These are phyloP conservation scores for Zaprionus capensis DNA, from an alignment of 1,140 invertebrate genomes.

Conservation along the genomic window DNA sequence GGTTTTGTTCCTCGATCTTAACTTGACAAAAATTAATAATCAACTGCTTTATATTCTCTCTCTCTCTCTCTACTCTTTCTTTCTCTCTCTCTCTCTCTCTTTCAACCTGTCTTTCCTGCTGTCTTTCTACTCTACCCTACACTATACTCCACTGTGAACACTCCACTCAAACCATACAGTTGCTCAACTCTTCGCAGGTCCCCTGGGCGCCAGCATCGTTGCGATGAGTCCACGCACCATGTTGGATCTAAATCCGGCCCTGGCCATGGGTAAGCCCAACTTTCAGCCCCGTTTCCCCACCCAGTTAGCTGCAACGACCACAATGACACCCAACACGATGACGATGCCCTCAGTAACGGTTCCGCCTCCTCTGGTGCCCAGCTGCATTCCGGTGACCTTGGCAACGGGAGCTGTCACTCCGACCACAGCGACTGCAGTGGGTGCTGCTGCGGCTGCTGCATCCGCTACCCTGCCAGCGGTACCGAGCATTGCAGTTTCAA, in stretches of 20 bases:
- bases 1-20: constrained; percentile 33
- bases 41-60: constrained; percentile 53
- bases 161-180: constrained; percentile 65
- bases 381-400: constrained; percentile 30
- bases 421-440: constrained; percentile 39
- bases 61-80: constrained; percentile 37
- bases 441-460: constrained; percentile 27
- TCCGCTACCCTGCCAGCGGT: constrained; percentile 36
- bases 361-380: constrained; percentile 19
- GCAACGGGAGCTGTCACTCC: constrained; percentile 33
- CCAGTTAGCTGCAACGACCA: constrained; percentile 60
- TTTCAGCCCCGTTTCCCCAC: constrained; percentile 83
- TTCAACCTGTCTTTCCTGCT: constrained; percentile 43
- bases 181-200: constrained; percentile 83
- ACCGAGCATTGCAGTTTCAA: constrained; percentile 72
- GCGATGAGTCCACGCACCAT: constrained; percentile 84
- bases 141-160: constrained; percentile 36
- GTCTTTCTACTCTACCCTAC: constrained; percentile 40
- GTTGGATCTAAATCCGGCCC: constrained; percentile 82
- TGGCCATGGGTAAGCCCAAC: constrained; percentile 81
- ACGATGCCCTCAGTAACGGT: background rate
- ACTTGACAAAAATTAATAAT: constrained; percentile 60
- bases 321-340: constrained; percentile 1
- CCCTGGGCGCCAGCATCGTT: constrained; percentile 83
- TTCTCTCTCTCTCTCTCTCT: constrained; percentile 51